phyloP scores from a whole-genome alignment of 2,888 invertebrate species.

The Carabus problematicus region DNA sequence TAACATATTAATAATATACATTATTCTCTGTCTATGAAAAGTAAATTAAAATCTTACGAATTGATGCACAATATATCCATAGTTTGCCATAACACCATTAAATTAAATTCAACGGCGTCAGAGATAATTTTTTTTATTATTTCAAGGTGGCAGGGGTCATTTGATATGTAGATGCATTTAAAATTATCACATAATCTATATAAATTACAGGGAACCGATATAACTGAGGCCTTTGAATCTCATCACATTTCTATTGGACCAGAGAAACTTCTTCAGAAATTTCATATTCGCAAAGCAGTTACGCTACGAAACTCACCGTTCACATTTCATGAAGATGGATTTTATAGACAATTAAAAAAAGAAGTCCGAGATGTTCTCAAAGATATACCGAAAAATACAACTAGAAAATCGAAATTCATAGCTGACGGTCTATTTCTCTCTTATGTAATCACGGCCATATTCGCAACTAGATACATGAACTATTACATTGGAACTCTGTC shows the following conservation, averaged over 20 bases:
- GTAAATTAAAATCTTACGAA: too few species aligned
- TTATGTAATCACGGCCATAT: slow-evolving; percentile 55
- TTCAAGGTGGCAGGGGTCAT: too few species aligned
- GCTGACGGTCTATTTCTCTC: slow-evolving; percentile 55
- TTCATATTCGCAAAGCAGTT: slow-evolving; percentile 68
- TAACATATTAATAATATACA: too few species aligned
- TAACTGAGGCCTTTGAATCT: slow-evolving; percentile 78
- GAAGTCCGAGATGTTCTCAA: slow-evolving; percentile 65
- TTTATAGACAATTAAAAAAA: slow-evolving; percentile 72
- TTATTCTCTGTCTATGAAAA: too few species aligned
- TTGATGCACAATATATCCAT: too few species aligned
- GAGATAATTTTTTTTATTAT: too few species aligned
- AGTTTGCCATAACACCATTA: too few species aligned
- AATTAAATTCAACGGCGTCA: too few species aligned
- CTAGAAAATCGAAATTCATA: slow-evolving; percentile 55
- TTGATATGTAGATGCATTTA: too few species aligned
- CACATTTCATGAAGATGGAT: slow-evolving; percentile 75
- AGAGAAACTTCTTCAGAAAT: slow-evolving; percentile 68
- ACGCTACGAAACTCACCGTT: slow-evolving; percentile 72
- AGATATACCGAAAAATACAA: slow-evolving; percentile 59
- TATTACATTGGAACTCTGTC: slow-evolving; percentile 60
- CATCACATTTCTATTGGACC: slow-evolving; percentile 70
- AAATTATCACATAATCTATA: too few species aligned
- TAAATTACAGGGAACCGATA: slow-evolving; percentile 71
- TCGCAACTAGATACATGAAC: slow-evolving; percentile 55